A percentile compares a stretch with the other conserved stretches of the same genome.
Conservation (phyloP, 2,888 invertebrate genomes). For the Nowickia ferox region DNA sequence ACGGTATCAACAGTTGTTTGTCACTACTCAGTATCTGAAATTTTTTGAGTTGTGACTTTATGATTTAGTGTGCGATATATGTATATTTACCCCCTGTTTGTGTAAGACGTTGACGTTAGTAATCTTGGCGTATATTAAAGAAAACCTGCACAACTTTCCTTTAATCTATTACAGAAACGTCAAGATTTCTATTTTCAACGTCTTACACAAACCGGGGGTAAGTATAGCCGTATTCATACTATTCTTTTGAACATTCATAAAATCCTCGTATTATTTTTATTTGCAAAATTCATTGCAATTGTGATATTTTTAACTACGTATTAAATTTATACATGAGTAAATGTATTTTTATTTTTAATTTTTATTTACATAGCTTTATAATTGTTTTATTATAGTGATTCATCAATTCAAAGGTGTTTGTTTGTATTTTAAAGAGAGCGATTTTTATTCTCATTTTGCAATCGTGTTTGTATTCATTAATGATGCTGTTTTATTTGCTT, state of each 20-base stretch:
- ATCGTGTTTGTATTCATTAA: conserved; percentile 32
- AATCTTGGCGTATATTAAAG: too few relatives aligned
- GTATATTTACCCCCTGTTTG: too few relatives aligned
- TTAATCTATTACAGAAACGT: too few relatives aligned
- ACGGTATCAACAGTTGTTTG: too few relatives aligned
- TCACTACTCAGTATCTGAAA: too few relatives aligned
- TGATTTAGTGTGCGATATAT: too few relatives aligned
- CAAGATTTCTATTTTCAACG: too few relatives aligned
- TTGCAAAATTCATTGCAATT: background rate
- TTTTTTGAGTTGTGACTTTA: too few relatives aligned
- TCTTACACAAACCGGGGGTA: too few relatives aligned
- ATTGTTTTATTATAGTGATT: conserved; percentile 41
- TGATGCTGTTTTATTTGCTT: conserved; percentile 35
- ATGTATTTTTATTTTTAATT: background rate
- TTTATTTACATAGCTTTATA: background rate
- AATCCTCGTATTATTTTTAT: background rate
- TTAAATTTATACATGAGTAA: conserved; percentile 4
- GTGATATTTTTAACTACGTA: conserved; percentile 30
- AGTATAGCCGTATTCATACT: background rate
- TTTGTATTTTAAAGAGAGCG: too few relatives aligned
- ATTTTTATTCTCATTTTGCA: background rate
- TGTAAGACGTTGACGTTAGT: too few relatives aligned
- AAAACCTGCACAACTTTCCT: too few relatives aligned
- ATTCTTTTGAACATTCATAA: background rate
- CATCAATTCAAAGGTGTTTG: conserved; percentile 45